Percentiles rank a stretch among this genome's conserved stretches.
Conservation (phyloP, 2,888 invertebrate species). For the Machimus atricapillus region DNA sequence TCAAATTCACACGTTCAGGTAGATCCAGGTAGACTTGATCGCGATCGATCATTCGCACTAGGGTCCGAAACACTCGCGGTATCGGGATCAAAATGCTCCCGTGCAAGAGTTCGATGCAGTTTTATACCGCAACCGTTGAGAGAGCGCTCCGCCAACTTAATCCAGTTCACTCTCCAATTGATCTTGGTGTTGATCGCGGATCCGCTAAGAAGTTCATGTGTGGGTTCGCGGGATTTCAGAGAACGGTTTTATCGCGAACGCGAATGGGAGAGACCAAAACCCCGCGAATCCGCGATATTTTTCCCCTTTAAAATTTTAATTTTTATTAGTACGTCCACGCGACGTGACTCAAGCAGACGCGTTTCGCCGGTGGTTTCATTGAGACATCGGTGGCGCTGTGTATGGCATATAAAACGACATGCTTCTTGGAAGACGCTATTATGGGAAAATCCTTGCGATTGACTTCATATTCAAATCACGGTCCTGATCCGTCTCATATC, state of each 20-base stretch:
- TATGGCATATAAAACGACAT: not conserved
- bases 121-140: not conserved
- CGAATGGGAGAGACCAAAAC: not conserved
- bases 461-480: not conserved
- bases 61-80: not conserved
- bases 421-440: not conserved
- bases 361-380: not conserved
- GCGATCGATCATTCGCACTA: not conserved
- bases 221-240: not conserved
- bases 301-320: not conserved
- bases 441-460: not conserved
- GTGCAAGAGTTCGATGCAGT: constrained; percentile 8
- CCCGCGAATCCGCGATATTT: not conserved
- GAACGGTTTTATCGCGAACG: not conserved
- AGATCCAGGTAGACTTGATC: not conserved
- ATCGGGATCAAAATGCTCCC: not conserved
- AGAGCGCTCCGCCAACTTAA: not conserved
- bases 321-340: not conserved
- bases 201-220: not conserved
- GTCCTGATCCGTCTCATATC: not conserved
- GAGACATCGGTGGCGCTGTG: not conserved
- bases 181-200: not conserved
- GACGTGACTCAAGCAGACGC: not conserved
- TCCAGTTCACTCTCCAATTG: not conserved
- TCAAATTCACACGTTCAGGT: not conserved